phyloP scores from a whole-genome alignment of 1,140 invertebrate genomes.

The Charaxes varanes region DNA sequence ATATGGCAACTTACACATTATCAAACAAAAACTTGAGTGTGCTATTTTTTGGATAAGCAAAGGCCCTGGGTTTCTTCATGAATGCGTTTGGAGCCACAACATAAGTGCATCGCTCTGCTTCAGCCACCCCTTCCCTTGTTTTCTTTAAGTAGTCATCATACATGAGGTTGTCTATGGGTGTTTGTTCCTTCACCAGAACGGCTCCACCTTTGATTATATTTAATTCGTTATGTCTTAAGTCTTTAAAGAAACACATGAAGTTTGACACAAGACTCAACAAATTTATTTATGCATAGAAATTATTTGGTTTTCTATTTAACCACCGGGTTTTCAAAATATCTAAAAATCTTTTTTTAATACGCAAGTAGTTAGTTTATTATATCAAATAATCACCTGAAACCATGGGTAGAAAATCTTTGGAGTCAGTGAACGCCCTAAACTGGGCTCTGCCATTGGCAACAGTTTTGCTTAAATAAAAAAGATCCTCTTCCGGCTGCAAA shows the following conservation, averaged over 20 bases:
- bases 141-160: conserved; percentile 81
- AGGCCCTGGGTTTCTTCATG: conserved; percentile 78
- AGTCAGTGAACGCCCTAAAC: conserved; percentile 35
- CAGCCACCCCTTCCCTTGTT: conserved; percentile 72
- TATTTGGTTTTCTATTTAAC: no score
- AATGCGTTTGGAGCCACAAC: conserved; percentile 81
- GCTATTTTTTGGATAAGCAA: conserved; percentile 80
- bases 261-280: no score
- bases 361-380: no score
- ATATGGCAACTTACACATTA: conserved; percentile 75
- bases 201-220: no score
- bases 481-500: conserved; percentile 49
- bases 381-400: no score
- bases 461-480: conserved; percentile 56
- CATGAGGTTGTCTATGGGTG: conserved; percentile 78
- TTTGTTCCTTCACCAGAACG: conserved; percentile 80
- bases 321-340: no score
- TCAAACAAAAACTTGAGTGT: conserved; percentile 77
- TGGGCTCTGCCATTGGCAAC: conserved; percentile 45
- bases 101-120: conserved; percentile 80
- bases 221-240: no score
- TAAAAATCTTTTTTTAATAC: no score
- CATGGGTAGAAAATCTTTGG: conserved; percentile 62
- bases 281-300: no score
- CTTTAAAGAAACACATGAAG: no score